Evolutionary conservation across 2,113 vertebrate species (phyloP).

Genomic region (Poicephalus meyeri): DNA sequence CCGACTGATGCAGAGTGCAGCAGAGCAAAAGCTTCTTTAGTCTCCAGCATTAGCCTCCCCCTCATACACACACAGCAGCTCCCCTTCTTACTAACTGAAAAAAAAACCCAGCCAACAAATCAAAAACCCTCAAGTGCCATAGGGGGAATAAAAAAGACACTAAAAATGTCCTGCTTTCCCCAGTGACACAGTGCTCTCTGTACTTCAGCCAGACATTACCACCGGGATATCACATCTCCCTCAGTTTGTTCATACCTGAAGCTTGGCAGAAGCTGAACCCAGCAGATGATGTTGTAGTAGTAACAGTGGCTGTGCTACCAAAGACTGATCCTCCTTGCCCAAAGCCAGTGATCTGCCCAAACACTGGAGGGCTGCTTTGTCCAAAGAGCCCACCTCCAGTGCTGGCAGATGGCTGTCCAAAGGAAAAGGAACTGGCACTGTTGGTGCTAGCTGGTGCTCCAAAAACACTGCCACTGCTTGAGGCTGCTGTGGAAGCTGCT

Average conservation of each 20-base stretch:
- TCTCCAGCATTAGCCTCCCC: not conserved
- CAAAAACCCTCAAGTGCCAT: not conserved
- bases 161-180: not conserved
- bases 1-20: not conserved
- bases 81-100: not conserved
- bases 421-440: constrained; percentile 84
- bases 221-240: not conserved
- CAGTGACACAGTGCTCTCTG: not conserved
- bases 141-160: not conserved
- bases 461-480: constrained; percentile 77
- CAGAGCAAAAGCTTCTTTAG: not conserved
- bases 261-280: constrained; percentile 91
- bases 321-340: constrained; percentile 83
- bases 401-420: constrained; percentile 75
- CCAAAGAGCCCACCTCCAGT: constrained; percentile 80
- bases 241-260: constrained; percentile 76
- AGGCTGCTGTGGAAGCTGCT: constrained; percentile 54
- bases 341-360: constrained; percentile 86
- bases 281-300: constrained; percentile 82
- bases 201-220: not conserved
- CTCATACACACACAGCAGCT: not conserved
- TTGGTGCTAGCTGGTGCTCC: constrained; percentile 71
- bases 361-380: constrained; percentile 78
- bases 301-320: constrained; percentile 71
- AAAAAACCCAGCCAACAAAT: not conserved